Evolutionary conservation across 2,888 invertebrate species (phyloP).

Genomic region (Luperina testacea): DNA sequence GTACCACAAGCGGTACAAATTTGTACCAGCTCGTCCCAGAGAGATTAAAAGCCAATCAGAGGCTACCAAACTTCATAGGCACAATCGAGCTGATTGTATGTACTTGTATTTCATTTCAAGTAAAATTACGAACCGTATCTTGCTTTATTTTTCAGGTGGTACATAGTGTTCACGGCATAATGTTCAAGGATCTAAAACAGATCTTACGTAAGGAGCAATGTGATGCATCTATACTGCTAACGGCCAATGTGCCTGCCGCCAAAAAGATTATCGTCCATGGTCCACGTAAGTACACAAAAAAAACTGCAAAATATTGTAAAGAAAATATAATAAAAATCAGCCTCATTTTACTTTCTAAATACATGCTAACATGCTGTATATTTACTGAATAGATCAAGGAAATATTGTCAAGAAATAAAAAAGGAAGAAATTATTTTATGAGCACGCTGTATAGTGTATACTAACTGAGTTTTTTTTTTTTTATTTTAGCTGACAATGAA

Average conservation of each 20-base stretch:
- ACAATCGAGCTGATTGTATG: background rate
- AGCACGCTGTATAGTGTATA: background rate
- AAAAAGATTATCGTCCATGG: constrained; percentile 99
- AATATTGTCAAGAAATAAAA: background rate
- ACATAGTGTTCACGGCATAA: constrained; percentile 99
- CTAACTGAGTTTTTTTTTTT: background rate
- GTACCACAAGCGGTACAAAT: no score
- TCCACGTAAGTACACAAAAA: constrained; percentile 81
- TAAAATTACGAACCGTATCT: background rate
- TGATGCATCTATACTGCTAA: constrained; percentile 98
- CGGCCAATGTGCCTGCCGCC: constrained; percentile 99
- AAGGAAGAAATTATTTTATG: background rate
- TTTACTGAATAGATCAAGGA: background rate
- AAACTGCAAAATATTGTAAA: background rate
- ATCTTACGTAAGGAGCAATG: constrained; percentile 99
- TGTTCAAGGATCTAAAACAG: constrained; percentile 99
- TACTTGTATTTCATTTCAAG: background rate
- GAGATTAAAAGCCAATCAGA: background rate
- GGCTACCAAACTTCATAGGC: background rate
- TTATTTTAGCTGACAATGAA: constrained; percentile 93
- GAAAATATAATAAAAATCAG: background rate
- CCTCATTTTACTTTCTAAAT: background rate
- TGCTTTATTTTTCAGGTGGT: constrained; percentile 92
- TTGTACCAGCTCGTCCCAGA: no score
- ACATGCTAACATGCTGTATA: background rate